Percentiles rank a stretch among this genome's conserved stretches.
Evolutionary conservation across 2,113 vertebrate species (phyloP).

Genomic region (Tricholaema leucomelas): DNA sequence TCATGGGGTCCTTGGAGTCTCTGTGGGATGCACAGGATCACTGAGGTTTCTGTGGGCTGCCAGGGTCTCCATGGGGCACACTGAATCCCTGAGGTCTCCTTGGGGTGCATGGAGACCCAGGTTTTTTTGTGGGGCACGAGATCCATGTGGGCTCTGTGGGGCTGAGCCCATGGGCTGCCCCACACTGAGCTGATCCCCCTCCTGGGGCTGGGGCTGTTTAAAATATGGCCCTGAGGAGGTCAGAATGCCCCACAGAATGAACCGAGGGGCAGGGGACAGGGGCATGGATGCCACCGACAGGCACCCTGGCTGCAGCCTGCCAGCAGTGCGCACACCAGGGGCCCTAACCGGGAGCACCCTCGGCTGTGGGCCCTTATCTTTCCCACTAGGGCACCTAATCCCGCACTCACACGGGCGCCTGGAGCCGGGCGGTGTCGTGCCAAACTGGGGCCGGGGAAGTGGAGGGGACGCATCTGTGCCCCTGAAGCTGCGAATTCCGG

Average conservation of each 20-base stretch:
- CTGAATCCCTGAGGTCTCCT: background rate
- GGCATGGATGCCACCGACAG: fast-evolving
- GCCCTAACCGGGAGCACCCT: too few relatives aligned
- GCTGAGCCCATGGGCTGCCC: background rate
- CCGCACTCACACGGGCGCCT: fast-evolving
- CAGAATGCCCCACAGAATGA: background rate
- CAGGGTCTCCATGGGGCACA: background rate
- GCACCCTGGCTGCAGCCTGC: background rate
- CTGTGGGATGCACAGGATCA: too few relatives aligned
- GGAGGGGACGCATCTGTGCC: background rate
- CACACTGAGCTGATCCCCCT: background rate
- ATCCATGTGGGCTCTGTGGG: background rate
- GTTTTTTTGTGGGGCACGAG: background rate
- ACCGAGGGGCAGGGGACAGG: background rate
- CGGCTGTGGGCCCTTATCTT: background rate
- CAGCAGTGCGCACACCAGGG: too few relatives aligned
- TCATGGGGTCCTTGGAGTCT: background rate
- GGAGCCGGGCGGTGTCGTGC: background rate
- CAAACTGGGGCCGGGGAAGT: fast-evolving
- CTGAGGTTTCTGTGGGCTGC: background rate
- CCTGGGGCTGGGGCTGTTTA: background rate
- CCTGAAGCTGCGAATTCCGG: fast-evolving
- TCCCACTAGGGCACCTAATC: background rate
- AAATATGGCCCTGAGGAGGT: background rate
- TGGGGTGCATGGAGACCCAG: too few relatives aligned